phyloP scores from a whole-genome alignment of 2,113 vertebrate genomes.

The Equus quagga region DNA sequence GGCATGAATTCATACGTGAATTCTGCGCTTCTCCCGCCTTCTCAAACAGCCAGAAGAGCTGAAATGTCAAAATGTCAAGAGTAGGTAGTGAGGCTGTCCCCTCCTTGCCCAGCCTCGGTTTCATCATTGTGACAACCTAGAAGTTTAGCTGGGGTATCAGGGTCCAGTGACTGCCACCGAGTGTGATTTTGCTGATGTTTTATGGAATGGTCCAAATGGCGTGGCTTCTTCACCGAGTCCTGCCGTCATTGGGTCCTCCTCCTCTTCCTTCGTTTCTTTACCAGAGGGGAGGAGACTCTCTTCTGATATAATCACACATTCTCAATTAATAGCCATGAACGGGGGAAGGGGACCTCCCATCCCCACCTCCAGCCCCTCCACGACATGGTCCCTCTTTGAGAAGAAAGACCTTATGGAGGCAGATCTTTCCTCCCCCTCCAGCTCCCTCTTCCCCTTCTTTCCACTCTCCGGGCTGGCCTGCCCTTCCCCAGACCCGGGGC shows the following conservation, averaged over 20 bases:
- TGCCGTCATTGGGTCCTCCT: too few species aligned
- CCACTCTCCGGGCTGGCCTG: rapidly evolving
- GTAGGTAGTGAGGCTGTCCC: rapidly evolving
- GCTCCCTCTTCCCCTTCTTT: background rate
- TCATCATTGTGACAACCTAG: rapidly evolving
- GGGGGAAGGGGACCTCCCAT: background rate
- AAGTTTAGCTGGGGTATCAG: rapidly evolving
- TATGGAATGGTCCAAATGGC: rapidly evolving
- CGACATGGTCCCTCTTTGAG: too few species aligned
- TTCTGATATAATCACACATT: too few species aligned
- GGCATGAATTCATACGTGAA: rapidly evolving
- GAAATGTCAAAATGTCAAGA: background rate
- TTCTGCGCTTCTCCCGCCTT: background rate
- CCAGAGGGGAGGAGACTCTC: background rate
- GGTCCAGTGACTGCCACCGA: rapidly evolving
- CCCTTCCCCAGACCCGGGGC: background rate
- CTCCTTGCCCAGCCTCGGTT: rapidly evolving
- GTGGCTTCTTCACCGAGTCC: background rate
- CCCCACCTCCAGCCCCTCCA: background rate
- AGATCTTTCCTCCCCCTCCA: rapidly evolving
- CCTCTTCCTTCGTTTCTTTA: background rate
- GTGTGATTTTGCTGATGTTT: background rate
- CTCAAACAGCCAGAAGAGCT: background rate
- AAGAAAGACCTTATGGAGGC: background rate
- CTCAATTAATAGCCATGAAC: background rate